phyloP scores from a whole-genome alignment of 2,113 vertebrate species.

The Ranitomeya variabilis region DNA sequence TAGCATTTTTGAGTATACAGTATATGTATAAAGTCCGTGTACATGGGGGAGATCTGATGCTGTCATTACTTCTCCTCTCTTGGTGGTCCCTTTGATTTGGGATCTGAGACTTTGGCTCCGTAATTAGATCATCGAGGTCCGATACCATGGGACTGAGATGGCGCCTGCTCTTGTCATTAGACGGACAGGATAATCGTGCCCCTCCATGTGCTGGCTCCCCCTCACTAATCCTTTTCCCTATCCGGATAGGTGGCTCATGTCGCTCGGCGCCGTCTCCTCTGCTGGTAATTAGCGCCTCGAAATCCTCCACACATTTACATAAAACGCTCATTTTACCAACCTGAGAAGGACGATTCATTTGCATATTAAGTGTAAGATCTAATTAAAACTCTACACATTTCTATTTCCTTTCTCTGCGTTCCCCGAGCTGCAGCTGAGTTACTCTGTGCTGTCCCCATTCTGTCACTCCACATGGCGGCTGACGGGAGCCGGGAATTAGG shows the following conservation, averaged over 20 bases:
- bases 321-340: constrained; percentile 66
- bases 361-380: constrained; percentile 69
- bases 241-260: neutral
- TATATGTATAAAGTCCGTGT: neutral
- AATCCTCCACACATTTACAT: constrained; percentile 66
- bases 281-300: constrained; percentile 63
- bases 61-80: constrained; percentile 42
- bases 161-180: constrained; percentile 53
- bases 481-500: neutral
- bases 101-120: constrained; percentile 39
- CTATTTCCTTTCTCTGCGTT: constrained; percentile 55
- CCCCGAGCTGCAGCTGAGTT: constrained; percentile 65
- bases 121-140: constrained; percentile 54
- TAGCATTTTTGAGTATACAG: too few relatives aligned
- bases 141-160: constrained; percentile 24
- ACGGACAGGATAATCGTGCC: neutral
- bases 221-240: neutral
- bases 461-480: constrained; percentile 62
- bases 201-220: neutral
- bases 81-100: constrained; percentile 61
- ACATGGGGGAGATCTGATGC: neutral
- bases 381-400: constrained; percentile 64
- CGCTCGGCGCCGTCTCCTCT: constrained; percentile 22
- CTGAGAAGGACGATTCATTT: constrained; percentile 65
- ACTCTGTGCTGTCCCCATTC: constrained; percentile 69